Evolutionary conservation across 2,113 vertebrate genomes (phyloP).

Genomic region (Epinephelus fuscoguttatus): DNA sequence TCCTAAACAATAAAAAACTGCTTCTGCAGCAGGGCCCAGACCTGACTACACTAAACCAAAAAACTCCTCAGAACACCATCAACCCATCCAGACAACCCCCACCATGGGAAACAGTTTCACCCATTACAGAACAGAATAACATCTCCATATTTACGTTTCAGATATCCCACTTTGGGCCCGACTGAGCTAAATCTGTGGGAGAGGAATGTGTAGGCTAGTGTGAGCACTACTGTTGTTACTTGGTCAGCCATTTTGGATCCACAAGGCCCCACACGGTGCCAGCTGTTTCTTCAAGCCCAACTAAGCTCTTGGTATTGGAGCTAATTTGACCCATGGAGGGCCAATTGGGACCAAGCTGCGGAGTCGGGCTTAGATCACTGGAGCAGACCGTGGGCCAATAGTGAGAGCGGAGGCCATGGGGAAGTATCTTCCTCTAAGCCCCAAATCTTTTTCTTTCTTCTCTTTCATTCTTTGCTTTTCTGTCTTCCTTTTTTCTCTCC

Average conservation of each 20-base stretch:
- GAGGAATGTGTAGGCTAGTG: constrained; percentile 64
- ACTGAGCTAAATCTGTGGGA: constrained; percentile 67
- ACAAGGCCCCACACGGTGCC: constrained; percentile 71
- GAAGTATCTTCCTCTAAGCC: constrained; percentile 50
- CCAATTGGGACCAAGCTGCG: constrained; percentile 62
- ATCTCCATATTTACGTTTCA: constrained; percentile 68
- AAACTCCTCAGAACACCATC: constrained; percentile 8
- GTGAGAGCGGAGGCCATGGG: constrained; percentile 26
- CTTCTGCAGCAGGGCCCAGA: too few relatives aligned
- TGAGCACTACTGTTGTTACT: constrained; percentile 49
- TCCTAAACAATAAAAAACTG: not conserved
- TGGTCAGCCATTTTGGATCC: constrained; percentile 69
- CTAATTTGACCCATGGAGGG: constrained; percentile 76
- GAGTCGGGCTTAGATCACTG: constrained; percentile 74
- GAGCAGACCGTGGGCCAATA: constrained; percentile 61
- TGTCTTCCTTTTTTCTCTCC: not conserved
- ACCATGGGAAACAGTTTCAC: constrained; percentile 53
- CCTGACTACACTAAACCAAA: constrained; percentile 6
- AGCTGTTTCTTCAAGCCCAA: constrained; percentile 77
- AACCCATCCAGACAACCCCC: constrained; percentile 15
- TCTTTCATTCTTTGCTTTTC: constrained; percentile 2
- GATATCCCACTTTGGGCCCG: constrained; percentile 60
- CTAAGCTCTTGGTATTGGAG: constrained; percentile 77
- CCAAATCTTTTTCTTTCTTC: constrained; percentile 22
- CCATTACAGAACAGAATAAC: constrained; percentile 58